Base-by-base conservation (phyloP, 2,888 invertebrate species). In the Mimumesa dahlbomi region DNA sequence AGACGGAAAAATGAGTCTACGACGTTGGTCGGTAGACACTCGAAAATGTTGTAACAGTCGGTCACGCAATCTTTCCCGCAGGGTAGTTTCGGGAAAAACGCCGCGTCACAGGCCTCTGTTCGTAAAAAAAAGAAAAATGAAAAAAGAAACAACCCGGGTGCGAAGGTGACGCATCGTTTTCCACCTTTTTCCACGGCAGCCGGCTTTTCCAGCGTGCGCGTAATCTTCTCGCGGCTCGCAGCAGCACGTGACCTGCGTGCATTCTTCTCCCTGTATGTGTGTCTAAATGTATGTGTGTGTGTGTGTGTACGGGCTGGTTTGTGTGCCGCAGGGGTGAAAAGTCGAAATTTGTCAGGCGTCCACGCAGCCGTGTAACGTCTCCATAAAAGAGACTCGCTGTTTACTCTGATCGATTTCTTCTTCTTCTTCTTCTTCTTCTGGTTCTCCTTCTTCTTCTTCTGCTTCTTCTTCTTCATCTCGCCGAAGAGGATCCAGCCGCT, bases 131-230 rank as follows among this genome's bases (percentile, higher is more conserved):
- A 2, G 7, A 9, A 6, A 29, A 29, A 29, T 6, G 6, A 6
- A 29, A 6, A 2, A 9, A 69, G 64, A 75, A 73, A 45, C 73
- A 40, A 40, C 66, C 75, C 81, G 82, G 76, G 76, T 75, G 81
- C 81, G 82, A 84, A 85, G n/a, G 82, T 87, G 87, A 88, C 86
- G 86, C 87, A 85, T 84, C 86, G 85, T 75, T 85, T 86, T 84
- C 79, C 78, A 72, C 69, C 61, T n/a, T n/a, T n/a, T n/a, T n/a
- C n/a, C n/a, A n/a, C 46, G 36, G 52, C 63, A 58, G 64, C 63
- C 63, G n/a, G 54, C 71, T 73, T 64, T 16, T 34, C 36, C 38
- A 45, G n/a, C 46, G 31, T 22, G 1, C 57, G 56, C 18, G 29
- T 69, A 68, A 80, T 65, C 75, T 75, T 63, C 29, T 29, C 49